phyloP scores from a whole-genome alignment of 2,113 vertebrate species.

The Myiozetetes cayanensis region DNA sequence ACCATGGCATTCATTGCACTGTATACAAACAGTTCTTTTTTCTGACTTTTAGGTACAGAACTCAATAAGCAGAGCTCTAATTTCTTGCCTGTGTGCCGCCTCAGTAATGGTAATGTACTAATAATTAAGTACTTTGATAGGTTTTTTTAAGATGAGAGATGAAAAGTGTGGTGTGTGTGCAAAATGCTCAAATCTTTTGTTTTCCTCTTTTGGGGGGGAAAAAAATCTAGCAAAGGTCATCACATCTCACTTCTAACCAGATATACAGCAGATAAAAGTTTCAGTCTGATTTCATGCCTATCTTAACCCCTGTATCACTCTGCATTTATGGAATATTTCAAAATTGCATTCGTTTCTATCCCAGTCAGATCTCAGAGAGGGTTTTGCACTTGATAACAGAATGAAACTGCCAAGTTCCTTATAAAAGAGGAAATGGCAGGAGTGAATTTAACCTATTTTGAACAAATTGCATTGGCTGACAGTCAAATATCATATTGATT shows the following conservation, averaged over 20 bases:
- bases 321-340: conserved; percentile 57
- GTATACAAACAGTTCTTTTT: not conserved
- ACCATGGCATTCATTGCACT: no score
- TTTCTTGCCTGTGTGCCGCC: not conserved
- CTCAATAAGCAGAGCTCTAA: not conserved
- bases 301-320: conserved; percentile 22
- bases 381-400: conserved; percentile 34
- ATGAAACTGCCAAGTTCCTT: conserved; percentile 31
- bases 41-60: not conserved
- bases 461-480: conserved; percentile 55
- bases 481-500: conserved; percentile 66
- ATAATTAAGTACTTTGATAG: not conserved
- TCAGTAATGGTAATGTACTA: not conserved
- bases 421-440: conserved; percentile 37
- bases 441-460: conserved; percentile 49
- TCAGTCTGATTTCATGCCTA: conserved; percentile 55
- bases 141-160: not conserved
- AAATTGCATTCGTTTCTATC: conserved; percentile 35
- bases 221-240: not conserved
- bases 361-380: not conserved
- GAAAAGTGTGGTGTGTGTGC: not conserved
- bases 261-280: conserved; percentile 43
- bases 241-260: not conserved
- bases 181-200: not conserved
- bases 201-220: not conserved